These are phyloP conservation scores for Dryococelus australis DNA, from an alignment of 2,888 invertebrate species.

Conservation along the genomic window DNA sequence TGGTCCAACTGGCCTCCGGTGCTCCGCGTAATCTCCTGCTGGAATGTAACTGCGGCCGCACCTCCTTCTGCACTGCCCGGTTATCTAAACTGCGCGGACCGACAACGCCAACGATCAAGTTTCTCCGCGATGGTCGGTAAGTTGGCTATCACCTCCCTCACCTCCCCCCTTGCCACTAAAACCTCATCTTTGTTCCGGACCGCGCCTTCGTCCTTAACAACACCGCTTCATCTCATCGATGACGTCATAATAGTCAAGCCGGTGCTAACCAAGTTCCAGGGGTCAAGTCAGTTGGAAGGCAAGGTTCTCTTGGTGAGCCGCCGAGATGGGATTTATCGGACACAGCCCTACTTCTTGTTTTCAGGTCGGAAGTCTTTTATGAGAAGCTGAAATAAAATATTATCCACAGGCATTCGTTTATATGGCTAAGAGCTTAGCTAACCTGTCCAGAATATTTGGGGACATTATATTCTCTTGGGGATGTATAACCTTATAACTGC, in stretches of 20 bases:
- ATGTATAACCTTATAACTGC: too few relatives aligned
- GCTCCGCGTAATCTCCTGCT: neutral
- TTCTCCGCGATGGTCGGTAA: neutral
- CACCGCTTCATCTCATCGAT: neutral
- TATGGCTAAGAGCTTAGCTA: too few relatives aligned
- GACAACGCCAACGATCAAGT: neutral
- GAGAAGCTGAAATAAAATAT: too few relatives aligned
- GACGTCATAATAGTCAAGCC: neutral
- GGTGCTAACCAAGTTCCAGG: neutral
- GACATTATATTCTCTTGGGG: too few relatives aligned
- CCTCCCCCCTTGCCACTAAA: neutral
- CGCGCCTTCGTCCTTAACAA: neutral
- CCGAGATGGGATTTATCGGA: too few relatives aligned
- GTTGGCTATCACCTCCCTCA: neutral
- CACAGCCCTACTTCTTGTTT: too few relatives aligned
- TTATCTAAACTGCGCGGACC: neutral
- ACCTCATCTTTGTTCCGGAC: neutral
- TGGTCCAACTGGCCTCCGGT: neutral
- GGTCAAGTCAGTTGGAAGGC: too few relatives aligned
- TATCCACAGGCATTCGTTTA: too few relatives aligned
- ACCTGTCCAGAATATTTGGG: too few relatives aligned
- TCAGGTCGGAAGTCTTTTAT: too few relatives aligned
- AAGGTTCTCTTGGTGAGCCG: too few relatives aligned
- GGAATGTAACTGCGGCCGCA: neutral
- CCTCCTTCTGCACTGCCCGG: neutral